A percentile compares a stretch with the other conserved stretches of the same genome.
Conservation (phyloP, 2,113 vertebrate genomes). For the Archocentrus centrarchus region DNA sequence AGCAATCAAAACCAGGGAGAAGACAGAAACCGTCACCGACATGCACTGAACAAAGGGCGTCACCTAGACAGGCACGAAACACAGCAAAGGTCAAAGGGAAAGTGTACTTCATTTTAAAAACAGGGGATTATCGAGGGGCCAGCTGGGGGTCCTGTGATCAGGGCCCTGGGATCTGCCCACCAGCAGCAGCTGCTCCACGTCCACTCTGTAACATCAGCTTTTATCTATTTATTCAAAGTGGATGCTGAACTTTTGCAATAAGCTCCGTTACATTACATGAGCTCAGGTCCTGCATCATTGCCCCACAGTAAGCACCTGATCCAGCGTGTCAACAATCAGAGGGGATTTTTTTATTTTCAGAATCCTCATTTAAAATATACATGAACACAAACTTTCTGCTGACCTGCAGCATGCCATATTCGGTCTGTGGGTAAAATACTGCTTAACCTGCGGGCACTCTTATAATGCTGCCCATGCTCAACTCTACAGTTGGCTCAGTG, state of each 20-base stretch:
- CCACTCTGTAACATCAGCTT: not conserved
- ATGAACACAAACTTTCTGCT: not conserved
- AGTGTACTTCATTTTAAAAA: not conserved
- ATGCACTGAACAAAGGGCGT: conserved; percentile 82
- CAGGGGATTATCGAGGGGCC: not conserved
- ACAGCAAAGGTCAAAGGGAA: not conserved
- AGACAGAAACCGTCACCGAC: conserved; percentile 81
- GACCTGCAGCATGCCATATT: not conserved
- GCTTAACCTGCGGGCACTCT: not conserved
- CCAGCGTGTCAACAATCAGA: not conserved
- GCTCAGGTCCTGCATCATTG: not conserved
- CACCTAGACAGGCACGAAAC: conserved; percentile 54
- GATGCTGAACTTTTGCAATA: not conserved
- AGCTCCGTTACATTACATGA: not conserved
- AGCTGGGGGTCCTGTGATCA: not conserved
- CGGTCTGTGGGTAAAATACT: not conserved
- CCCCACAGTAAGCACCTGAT: not conserved
- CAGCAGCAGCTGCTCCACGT: not conserved
- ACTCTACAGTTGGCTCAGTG: not conserved
- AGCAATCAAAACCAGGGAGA: conserved; percentile 82
- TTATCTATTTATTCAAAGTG: not conserved
- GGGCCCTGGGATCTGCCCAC: not conserved
- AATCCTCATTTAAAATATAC: not conserved
- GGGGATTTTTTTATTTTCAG: not conserved
- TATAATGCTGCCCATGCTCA: not conserved